Evolutionary conservation across 1,140 invertebrate genomes (phyloP), one percentile per base, ranked within the genome.

Genomic region (Laodelphax striatellus): DNA sequence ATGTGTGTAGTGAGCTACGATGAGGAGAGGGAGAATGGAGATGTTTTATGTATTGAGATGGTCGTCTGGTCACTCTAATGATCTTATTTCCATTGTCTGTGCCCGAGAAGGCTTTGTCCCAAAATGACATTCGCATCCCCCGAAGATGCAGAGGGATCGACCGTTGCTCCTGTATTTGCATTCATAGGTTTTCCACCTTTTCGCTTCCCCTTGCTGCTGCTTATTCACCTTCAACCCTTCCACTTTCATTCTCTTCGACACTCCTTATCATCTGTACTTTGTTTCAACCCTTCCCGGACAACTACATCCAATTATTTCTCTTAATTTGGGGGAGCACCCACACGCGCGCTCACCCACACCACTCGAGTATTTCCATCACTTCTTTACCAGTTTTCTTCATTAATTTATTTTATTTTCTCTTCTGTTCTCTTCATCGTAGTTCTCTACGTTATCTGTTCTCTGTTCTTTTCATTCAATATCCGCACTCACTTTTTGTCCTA

Each of bases 281-380:
- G 16, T 50, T 22, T 17, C 46, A 50, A 50, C 21, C 46, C 46
- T 22, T 50, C 5, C 46, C 21, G 6, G 16, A 50, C 16, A 50
- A 50, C 21, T 50, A 50, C 46, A 50, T 50, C 46, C 46, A 50
- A 50, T 50, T 50, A 50, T 50, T 50, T 50, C 46, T 50, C 46
- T 50, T 50, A 50, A 50, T 50, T 50, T 50, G 46, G 46, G 21
- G 21, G 46, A 22, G 46, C 46, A 10, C 11, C 11, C n/a, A 50
- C 46, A 50, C 21, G 46, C 46, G 16, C 46, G 16, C 14, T 9
- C 43, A 44, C 43, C 17, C 17, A 19, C 9, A 14, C 16, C 46
- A 17, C 46, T 50, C 11, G 9, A 11, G 10, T 38, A 38, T 38
- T 38, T 38, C 11, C 34, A 13, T 38, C 11, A 13, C 34, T 11